Evolutionary conservation across 2,113 vertebrate genomes (phyloP), one percentile per base, ranked within the genome.

Genomic region (Sardina pilchardus): DNA sequence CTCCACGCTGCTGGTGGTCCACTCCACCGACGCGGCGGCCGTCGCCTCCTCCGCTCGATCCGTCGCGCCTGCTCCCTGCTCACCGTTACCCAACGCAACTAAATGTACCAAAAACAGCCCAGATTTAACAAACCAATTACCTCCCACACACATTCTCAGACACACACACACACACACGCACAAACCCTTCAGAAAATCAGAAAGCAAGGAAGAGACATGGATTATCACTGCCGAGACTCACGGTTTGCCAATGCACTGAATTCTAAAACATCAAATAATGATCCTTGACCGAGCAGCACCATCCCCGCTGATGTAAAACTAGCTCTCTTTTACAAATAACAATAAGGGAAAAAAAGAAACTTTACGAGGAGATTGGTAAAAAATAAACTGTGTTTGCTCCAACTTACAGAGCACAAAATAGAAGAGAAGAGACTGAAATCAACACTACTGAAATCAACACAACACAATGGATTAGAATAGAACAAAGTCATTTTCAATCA

Each of bases 11-110:
- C 94, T 81, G 0, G 90, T 85, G 83, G 83, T 92, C 94, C 93
- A 95, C 48, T 95, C 94, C 47, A 82, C 44, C 86, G 92, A 93
- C 80, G 95, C 95, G 1, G 71, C 34, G 16, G 30, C 34, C 0
- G 95, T 95, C 88, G 96, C 93, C 50, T 88, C 59, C 92, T 97
- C 0, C 86, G 93, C 86, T 94, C 89, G 95, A 94, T 97, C 97
- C 85, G 98, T 97, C 0, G 96, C 93, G 9, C 88, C 91, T 48
- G 95, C 94, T 81, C 95, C 96, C 93, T 95, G 92, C 6, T 94
- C 96, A 83, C 97, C 97, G 85, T 97, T 97, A 0, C 96, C 97
- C 86, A 97, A 90, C 30, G 71, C 8, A 2, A 34, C 63, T 71
- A 34, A 14, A 34, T 2, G 12, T 10, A 78, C 24, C 63, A 67